Percentiles rank a stretch among this genome's conserved stretches.
These are phyloP conservation scores for Eunapius fragilis DNA, from an alignment of 37 sponge, comb jelly and placozoan species.

Conservation along the genomic window DNA sequence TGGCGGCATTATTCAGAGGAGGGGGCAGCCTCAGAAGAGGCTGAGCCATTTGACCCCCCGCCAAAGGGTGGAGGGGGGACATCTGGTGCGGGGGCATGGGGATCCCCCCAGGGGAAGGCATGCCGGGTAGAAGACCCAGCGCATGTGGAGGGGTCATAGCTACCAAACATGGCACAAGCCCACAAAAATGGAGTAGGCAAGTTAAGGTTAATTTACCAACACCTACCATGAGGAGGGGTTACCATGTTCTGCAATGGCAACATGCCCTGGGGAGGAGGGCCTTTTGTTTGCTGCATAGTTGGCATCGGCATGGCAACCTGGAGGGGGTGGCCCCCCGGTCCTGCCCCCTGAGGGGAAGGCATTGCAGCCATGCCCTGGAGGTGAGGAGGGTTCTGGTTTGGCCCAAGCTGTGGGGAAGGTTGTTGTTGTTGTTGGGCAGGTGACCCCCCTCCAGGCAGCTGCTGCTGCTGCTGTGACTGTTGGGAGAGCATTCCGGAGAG, in stretches of 20 bases:
- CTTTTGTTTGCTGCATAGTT: not conserved
- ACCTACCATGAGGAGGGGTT: not conserved
- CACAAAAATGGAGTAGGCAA: not conserved
- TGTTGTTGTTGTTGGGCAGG: not conserved
- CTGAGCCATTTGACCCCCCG: not conserved
- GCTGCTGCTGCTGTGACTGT: not conserved
- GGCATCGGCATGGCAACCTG: not conserved
- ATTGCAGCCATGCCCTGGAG: not conserved
- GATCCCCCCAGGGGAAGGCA: not conserved
- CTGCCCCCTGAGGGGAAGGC: not conserved
- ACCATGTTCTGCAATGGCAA: not conserved
- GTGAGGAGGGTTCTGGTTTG: not conserved
- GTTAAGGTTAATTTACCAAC: not conserved
- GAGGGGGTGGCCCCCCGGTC: not conserved
- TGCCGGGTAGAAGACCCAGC: not conserved
- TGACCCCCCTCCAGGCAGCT: not conserved
- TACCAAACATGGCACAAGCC: no score
- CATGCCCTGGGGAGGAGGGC: not conserved
- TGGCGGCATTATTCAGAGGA: not conserved
- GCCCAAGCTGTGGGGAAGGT: not conserved
- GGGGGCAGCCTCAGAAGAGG: not conserved
- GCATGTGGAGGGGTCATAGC: not conserved
- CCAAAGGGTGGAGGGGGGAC: not conserved
- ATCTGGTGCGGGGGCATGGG: conserved; percentile 6
- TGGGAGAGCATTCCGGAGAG: not conserved